A percentile compares a stretch with the other conserved stretches of the same genome.
Evolutionary conservation across 2,113 vertebrate species (phyloP).

Genomic region (Megaceryle torquata): DNA sequence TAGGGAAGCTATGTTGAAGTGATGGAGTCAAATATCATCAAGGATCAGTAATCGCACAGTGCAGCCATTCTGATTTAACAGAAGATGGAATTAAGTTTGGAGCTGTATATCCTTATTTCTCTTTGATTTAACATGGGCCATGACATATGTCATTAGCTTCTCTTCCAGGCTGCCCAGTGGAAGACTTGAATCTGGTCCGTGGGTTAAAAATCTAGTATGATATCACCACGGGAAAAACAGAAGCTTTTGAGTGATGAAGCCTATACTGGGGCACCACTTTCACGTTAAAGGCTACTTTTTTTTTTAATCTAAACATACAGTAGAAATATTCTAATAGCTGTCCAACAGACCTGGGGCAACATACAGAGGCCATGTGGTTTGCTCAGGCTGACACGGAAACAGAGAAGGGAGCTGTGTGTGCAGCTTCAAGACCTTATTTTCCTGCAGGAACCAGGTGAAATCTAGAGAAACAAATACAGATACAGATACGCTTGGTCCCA

Average conservation of each 20-base stretch:
- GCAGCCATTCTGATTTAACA: neutral
- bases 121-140: neutral
- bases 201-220: neutral
- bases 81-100: conserved; percentile 5
- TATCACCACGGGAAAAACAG: neutral
- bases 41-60: neutral
- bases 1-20: neutral
- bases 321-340: neutral
- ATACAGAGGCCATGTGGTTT: neutral
- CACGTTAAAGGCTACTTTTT: neutral
- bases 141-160: neutral
- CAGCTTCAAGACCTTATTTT: neutral
- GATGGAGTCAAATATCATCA: neutral
- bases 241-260: neutral
- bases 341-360: neutral
- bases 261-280: neutral
- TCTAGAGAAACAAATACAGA: neutral
- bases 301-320: neutral
- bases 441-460: neutral
- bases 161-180: neutral
- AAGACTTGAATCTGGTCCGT: neutral
- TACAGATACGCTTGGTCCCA: accelerated
- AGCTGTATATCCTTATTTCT: neutral
- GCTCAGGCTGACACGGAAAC: neutral
- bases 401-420: neutral